Evolutionary conservation across 2,888 invertebrate genomes (phyloP), one percentile per base, ranked within the genome.

Genomic region (Neoitamus cyanurus): DNA sequence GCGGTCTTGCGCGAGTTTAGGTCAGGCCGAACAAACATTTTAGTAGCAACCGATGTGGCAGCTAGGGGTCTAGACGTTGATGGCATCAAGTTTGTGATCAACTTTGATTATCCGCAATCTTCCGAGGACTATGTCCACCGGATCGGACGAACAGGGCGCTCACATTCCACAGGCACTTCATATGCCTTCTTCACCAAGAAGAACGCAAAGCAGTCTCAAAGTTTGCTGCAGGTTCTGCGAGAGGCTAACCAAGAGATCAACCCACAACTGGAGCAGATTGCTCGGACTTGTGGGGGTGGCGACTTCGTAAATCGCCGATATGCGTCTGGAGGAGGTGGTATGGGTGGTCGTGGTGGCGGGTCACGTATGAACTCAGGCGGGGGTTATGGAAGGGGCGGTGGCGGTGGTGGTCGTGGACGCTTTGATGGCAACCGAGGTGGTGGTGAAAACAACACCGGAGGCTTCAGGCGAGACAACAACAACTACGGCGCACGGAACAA

Each of bases 1-100:
- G 96, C 96, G 92, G 97, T 97, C 83, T 92, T 98, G 85, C 93
- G 94, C 91, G 97, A 97, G 91, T 98, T 98, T 91, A 94, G 97
- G 88, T 94, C 94, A 89, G 96, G 97, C 85, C 94, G 95, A 90
- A 94, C 95, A 83, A 95, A 95, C 86, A 97, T 99, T 89, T 93
- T 99, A 88, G 97, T 99, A 86, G 99, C 99, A 88, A 99, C 99
- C 86, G 99, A 99, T 93, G 98, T 99, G 89, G 98, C 98, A 87
- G 98, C 98, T 58, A 94, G 98, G 89, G 98, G 98, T 89, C 93
- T 98, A 90, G 97, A 98, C 94, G 97, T 98, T 88, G 97, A 97
- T 90, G 98, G 98, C 89, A 97, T 98, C 89, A 97, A 97, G 92
- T 97, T 95, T 92, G 98, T 98, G 86, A 97, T 98, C 89, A 98